Evolutionary conservation across 2,113 vertebrate species (phyloP), one percentile per base, ranked within the genome.

Genomic region (Isichthys henryi): DNA sequence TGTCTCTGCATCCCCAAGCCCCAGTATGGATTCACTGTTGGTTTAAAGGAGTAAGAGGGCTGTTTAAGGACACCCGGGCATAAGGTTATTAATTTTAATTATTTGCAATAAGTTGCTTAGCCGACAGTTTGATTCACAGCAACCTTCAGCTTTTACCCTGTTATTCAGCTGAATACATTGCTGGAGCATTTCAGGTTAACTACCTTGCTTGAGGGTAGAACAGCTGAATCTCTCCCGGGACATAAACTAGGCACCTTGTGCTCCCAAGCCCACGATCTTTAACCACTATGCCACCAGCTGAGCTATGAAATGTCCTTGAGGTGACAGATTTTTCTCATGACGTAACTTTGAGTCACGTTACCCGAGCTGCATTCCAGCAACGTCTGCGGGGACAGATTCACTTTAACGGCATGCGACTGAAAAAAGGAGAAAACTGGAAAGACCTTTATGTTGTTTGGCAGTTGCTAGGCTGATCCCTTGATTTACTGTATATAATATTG

Each of bases 51-150:
- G 19, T 10, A 84, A 46, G 39, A 15, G 5, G 5, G 19, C 35
- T 46, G 39, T 23, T 21, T 45, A 84, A 84, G 39, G 82, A 84
- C 39, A 84, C 45, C 48, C 21, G 19, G 82, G 82, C 39, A 39
- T 23, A 84, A 84, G 82, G 82, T 84, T 84, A 84, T 84, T 84
- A 45, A 48, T 84, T 84, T 39, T 84, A 84, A 46, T 45, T 84
- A 80, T 80, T 80, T 43, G 74, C 74, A 80, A 43, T 80, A 19
- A 39, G 74, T 80, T 80, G 74, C 31, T 80, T 39, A 80, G 74
- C 35, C 35, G 35, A 80, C 74, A 80, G 74, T 80, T 80, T 80
- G 35, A 39, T 39, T 39, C 35, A 19, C 31, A 80, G 74, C 19
- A n/a, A 48, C 45, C 45, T 84, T 84, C 39, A 84, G 45, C 82